Percentiles rank a stretch among this genome's conserved stretches.
Conservation (phyloP, 2,888 invertebrate species). For the Scotopteryx bipunctaria region DNA sequence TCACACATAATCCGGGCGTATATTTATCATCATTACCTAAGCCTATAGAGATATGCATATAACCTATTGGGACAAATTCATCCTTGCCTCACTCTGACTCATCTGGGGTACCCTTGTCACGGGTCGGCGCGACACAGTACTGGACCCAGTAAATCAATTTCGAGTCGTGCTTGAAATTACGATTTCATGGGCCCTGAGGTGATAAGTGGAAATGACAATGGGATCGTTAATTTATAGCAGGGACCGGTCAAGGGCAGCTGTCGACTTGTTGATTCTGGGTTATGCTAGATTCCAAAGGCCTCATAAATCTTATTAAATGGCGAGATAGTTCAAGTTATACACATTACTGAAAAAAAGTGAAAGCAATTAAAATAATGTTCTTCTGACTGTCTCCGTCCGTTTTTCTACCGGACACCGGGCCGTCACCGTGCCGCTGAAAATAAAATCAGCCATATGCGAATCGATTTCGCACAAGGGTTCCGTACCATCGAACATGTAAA, state of each 20-base stretch:
- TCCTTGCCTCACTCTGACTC: slow-evolving; percentile 37
- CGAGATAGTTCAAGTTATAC: no score
- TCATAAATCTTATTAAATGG: no score
- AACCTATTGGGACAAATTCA: slow-evolving; percentile 41
- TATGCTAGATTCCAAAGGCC: background rate
- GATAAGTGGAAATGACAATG: slow-evolving; percentile 29
- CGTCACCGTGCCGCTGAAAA: no score
- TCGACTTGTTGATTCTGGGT: slow-evolving; percentile 11
- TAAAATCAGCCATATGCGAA: no score
- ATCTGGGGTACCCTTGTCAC: slow-evolving; percentile 38
- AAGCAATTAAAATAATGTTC: no score
- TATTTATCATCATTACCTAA: slow-evolving; percentile 40
- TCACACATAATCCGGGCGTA: slow-evolving; percentile 18
- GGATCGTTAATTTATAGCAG: slow-evolving; percentile 24
- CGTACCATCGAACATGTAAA: no score
- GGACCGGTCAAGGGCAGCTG: slow-evolving; percentile 1
- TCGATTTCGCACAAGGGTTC: no score
- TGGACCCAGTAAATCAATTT: slow-evolving; percentile 37
- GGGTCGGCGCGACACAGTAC: slow-evolving; percentile 30
- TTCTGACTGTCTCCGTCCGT: no score
- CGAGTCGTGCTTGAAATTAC: slow-evolving; percentile 31
- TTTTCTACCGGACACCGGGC: no score
- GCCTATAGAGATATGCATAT: slow-evolving; percentile 38
- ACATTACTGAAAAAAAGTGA: no score
- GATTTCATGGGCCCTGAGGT: slow-evolving; percentile 33